Evolutionary conservation across 2,113 vertebrate genomes (phyloP).

Genomic region (Cyphomyrus discorhynchus): DNA sequence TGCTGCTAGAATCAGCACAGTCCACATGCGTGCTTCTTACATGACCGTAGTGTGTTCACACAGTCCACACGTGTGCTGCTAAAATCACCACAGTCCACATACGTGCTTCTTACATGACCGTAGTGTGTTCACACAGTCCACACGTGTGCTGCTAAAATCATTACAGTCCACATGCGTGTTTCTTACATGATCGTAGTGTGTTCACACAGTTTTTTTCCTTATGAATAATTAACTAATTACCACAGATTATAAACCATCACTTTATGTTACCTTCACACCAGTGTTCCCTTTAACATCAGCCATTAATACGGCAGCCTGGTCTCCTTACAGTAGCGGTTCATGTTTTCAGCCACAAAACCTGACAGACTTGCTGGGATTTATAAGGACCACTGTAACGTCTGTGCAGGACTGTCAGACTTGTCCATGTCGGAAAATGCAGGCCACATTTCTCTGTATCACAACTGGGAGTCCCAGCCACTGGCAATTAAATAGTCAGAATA

Average conservation of each 20-base stretch:
- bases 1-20: background rate
- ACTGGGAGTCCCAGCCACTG: background rate
- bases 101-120: background rate
- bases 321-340: background rate
- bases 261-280: background rate
- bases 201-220: background rate
- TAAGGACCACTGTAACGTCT: background rate
- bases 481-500: background rate
- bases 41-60: background rate
- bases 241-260: background rate
- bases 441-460: background rate
- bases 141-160: background rate
- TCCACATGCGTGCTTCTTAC: background rate
- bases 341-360: background rate
- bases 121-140: background rate
- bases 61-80: background rate
- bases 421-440: background rate
- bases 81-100: background rate
- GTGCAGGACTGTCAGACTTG: background rate
- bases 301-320: background rate
- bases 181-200: too few species aligned
- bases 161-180: too few species aligned
- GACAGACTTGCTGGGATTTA: background rate
- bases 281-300: background rate
- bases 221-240: background rate